Conservation (phyloP, 2,888 invertebrate genomes). For the Agonopterix alstromeriana region DNA sequence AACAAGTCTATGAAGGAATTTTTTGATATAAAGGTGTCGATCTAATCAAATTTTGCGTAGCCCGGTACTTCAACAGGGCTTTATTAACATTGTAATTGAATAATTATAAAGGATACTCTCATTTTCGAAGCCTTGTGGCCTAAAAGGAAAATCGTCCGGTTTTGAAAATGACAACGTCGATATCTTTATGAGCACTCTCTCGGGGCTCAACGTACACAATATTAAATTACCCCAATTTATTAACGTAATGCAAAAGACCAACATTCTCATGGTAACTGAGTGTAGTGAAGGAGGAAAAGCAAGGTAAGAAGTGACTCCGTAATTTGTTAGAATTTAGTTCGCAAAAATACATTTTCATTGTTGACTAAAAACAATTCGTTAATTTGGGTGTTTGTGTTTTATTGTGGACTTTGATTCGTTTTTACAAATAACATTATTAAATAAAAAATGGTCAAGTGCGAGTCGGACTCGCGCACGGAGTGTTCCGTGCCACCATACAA, state of each 20-base stretch:
- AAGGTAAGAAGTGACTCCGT: neutral
- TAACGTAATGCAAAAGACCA: conserved; percentile 11
- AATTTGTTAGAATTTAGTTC: neutral
- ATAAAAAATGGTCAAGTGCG: too few species aligned
- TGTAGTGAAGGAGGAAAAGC: conserved; percentile 2
- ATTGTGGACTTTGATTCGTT: neutral
- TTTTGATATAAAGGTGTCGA: neutral
- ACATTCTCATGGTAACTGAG: conserved; percentile 4
- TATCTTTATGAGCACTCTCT: conserved; percentile 9
- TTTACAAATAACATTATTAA: neutral
- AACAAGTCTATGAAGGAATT: neutral
- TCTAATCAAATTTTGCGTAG: conserved; percentile 7
- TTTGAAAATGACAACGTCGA: conserved; percentile 9
- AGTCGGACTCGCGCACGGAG: too few species aligned
- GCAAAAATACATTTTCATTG: neutral
- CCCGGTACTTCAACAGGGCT: conserved; percentile 14
- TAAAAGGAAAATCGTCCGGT: conserved; percentile 19
- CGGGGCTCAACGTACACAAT: conserved; percentile 4
- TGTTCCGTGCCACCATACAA: too few species aligned
- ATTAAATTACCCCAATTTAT: conserved; percentile 12
- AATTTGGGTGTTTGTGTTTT: too few species aligned
- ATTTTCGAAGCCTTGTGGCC: conserved; percentile 20
- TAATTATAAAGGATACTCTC: conserved; percentile 40
- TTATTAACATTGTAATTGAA: conserved; percentile 39
- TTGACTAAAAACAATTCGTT: too few species aligned